Conservation (phyloP, 2,888 invertebrate species). For the Hedychridium roseum region DNA sequence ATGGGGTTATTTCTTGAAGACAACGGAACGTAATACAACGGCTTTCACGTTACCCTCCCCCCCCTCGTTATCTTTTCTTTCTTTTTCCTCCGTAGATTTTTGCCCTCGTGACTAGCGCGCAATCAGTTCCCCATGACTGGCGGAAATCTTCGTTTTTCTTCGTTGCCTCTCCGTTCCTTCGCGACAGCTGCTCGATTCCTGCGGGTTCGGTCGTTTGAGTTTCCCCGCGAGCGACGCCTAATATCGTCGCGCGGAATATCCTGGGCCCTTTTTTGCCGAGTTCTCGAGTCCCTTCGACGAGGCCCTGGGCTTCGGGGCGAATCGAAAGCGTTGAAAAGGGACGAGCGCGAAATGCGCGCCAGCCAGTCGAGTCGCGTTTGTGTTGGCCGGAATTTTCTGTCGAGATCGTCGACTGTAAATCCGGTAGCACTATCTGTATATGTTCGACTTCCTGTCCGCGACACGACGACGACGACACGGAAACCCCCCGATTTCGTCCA, state of each 20-base stretch:
- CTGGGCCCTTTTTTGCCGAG: not conserved
- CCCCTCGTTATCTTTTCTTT: slow-evolving; percentile 4
- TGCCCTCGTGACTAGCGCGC: no score
- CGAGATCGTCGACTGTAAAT: slow-evolving; percentile 51
- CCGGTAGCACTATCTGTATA: slow-evolving; percentile 44
- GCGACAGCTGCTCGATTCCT: slow-evolving; percentile 23
- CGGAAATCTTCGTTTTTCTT: slow-evolving; percentile 5
- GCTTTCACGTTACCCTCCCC: no score
- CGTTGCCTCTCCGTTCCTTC: slow-evolving; percentile 3
- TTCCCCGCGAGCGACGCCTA: slow-evolving; percentile 22
- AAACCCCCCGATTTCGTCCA: slow-evolving; percentile 16
- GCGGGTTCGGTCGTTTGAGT: slow-evolving; percentile 24
- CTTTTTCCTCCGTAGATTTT: not conserved
- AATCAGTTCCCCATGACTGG: no score
- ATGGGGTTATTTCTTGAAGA: no score
- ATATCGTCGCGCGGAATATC: slow-evolving; percentile 21
- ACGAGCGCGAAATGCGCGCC: no score
- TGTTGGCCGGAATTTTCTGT: slow-evolving; percentile 40
- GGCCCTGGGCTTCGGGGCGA: slow-evolving; percentile 13
- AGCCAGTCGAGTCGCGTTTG: not conserved
- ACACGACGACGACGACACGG: slow-evolving; percentile 39
- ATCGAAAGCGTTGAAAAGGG: slow-evolving; percentile 8
- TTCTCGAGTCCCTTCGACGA: slow-evolving; percentile 7
- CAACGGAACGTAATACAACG: no score
- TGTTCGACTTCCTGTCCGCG: slow-evolving; percentile 46